phyloP scores from a whole-genome alignment of 2,797 vertebrate species.

The Gorsachius magnificus region DNA sequence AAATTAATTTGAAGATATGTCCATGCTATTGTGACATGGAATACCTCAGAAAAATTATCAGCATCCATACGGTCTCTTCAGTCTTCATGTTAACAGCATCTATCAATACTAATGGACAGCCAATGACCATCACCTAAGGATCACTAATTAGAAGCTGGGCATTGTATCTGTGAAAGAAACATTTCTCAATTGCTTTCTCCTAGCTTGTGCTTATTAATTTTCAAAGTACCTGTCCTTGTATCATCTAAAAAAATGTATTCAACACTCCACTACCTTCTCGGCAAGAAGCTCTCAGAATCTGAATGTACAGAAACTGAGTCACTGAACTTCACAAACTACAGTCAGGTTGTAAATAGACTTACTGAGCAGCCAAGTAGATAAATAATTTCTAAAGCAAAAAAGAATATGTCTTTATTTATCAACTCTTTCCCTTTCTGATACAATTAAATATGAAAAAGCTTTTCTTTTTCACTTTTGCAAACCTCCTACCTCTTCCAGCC shows the following conservation, averaged over 20 bases:
- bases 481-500: neutral
- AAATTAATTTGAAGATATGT: neutral
- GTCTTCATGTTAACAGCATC: neutral
- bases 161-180: neutral
- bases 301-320: neutral
- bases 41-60: neutral
- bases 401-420: neutral
- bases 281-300: neutral
- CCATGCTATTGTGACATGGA: neutral
- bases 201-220: neutral
- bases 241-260: neutral
- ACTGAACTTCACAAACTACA: neutral
- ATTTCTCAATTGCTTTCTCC: neutral
- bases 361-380: neutral
- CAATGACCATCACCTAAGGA: neutral
- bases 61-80: neutral
- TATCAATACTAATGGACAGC: neutral
- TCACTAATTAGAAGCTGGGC: neutral
- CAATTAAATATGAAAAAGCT: constrained; percentile 29
- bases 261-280: neutral
- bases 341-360: neutral
- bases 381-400: neutral
- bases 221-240: neutral
- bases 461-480: constrained; percentile 39
- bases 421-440: neutral